A percentile compares a stretch with the other conserved stretches of the same genome.
These are phyloP conservation scores for Virgularia gustaviana DNA, from an alignment of 92 coral and sea anemone genomes.

Conservation along the genomic window DNA sequence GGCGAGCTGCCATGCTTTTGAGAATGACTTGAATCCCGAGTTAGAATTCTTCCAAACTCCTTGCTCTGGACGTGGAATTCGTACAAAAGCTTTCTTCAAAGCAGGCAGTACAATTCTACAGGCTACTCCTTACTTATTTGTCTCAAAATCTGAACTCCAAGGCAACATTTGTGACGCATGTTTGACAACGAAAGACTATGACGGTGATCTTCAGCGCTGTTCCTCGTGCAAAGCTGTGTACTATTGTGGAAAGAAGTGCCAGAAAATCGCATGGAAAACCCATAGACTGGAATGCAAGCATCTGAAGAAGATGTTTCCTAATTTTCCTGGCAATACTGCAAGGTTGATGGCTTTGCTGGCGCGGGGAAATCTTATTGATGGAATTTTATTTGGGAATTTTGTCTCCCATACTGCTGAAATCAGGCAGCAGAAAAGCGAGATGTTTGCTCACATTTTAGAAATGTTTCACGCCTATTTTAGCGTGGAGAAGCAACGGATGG, in stretches of 20 bases:
- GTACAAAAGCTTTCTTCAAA: slow-evolving; percentile 46
- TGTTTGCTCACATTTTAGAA: slow-evolving; percentile 56
- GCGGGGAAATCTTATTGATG: neutral
- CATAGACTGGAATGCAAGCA: slow-evolving; percentile 85
- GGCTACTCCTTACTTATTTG: slow-evolving; percentile 57
- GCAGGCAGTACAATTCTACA: slow-evolving; percentile 59
- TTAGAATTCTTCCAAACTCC: slow-evolving; percentile 17
- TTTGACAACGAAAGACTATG: slow-evolving; percentile 42
- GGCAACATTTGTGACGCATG: slow-evolving; percentile 76
- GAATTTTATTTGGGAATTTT: slow-evolving; percentile 47
- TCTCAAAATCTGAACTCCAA: slow-evolving; percentile 63
- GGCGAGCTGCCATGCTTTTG: too few relatives aligned
- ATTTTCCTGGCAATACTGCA: slow-evolving; percentile 74
- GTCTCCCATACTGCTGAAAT: slow-evolving; percentile 68
- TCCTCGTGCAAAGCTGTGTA: slow-evolving; percentile 77
- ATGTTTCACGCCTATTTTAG: slow-evolving; percentile 59
- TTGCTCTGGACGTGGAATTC: slow-evolving; percentile 72
- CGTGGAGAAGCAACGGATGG: slow-evolving; percentile 20
- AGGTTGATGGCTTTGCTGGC: slow-evolving; percentile 52
- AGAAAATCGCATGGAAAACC: slow-evolving; percentile 74
- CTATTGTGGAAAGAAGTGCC: slow-evolving; percentile 76
- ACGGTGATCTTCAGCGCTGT: slow-evolving; percentile 76
- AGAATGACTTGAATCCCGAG: neutral
- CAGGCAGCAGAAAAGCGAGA: slow-evolving; percentile 53
- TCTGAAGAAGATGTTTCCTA: slow-evolving; percentile 51